Percentiles rank a stretch among this genome's conserved stretches.
Conservation (phyloP, 2,888 invertebrate species). For the Orthosia gothica region DNA sequence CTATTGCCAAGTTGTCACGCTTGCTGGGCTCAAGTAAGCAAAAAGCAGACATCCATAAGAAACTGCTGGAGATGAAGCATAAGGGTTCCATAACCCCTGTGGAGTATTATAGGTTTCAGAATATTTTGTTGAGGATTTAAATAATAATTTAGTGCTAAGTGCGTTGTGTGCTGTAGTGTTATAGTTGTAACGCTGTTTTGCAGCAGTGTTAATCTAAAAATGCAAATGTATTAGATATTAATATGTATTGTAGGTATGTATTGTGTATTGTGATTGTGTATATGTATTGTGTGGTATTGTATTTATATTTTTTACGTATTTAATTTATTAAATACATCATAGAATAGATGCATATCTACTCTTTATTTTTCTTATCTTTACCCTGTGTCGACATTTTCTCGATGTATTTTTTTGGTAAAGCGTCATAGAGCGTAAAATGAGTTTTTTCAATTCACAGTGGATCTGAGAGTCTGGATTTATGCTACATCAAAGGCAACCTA, state of each 20-base stretch:
- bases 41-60: conserved; percentile 52
- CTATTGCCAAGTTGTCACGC: conserved; percentile 2
- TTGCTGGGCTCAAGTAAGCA: not conserved
- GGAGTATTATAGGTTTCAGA: conserved; percentile 78
- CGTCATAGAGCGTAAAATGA: not conserved
- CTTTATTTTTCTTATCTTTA: conserved; percentile 5
- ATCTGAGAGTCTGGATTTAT: not conserved
- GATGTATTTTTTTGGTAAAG: not conserved
- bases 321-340: conserved; percentile 14
- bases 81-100: conserved; percentile 76
- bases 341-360: not conserved
- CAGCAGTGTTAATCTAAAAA: too few species aligned
- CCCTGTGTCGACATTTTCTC: not conserved
- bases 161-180: too few species aligned
- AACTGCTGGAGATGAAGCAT: conserved; percentile 75
- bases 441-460: not conserved
- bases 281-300: too few species aligned
- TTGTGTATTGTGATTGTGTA: too few species aligned
- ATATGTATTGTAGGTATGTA: too few species aligned
- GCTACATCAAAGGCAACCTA: not conserved
- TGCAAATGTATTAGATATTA: too few species aligned
- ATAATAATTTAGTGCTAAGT: too few species aligned
- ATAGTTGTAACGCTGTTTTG: too few species aligned
- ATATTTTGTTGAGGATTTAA: conserved; percentile 63
- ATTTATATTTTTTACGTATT: conserved; percentile 5